Evolutionary conservation across 2,113 vertebrate genomes (phyloP).

Genomic region (Megatriorchis doriae): DNA sequence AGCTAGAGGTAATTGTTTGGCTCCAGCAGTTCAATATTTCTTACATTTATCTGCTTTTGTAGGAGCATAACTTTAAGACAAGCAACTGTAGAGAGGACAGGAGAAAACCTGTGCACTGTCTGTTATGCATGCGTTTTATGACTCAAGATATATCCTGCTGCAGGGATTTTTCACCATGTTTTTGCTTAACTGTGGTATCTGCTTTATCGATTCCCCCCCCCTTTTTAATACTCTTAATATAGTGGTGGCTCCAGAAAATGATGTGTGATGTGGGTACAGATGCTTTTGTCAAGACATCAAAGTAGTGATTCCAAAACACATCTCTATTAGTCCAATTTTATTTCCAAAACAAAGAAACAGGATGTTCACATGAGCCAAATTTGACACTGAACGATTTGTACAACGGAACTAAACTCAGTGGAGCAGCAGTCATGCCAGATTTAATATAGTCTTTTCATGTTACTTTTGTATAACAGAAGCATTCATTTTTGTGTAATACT

Average conservation of each 20-base stretch:
- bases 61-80: neutral
- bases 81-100: neutral
- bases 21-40: neutral
- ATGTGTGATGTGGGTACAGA: neutral
- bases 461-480: neutral
- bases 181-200: neutral
- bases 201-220: neutral
- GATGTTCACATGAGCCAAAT: neutral
- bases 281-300: neutral
- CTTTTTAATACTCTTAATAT: neutral
- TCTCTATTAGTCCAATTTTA: neutral
- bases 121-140: neutral
- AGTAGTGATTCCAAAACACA: neutral
- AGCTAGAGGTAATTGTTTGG: neutral
- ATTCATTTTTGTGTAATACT: neutral
- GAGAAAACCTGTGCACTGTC: neutral
- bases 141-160: neutral
- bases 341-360: slow-evolving; percentile 1
- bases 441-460: neutral
- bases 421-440: neutral
- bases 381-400: neutral
- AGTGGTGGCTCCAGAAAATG: neutral
- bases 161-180: neutral
- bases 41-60: neutral
- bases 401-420: neutral